Base-by-base conservation (phyloP, 2,888 invertebrate species). In the Dichetophora obliterata region DNA sequence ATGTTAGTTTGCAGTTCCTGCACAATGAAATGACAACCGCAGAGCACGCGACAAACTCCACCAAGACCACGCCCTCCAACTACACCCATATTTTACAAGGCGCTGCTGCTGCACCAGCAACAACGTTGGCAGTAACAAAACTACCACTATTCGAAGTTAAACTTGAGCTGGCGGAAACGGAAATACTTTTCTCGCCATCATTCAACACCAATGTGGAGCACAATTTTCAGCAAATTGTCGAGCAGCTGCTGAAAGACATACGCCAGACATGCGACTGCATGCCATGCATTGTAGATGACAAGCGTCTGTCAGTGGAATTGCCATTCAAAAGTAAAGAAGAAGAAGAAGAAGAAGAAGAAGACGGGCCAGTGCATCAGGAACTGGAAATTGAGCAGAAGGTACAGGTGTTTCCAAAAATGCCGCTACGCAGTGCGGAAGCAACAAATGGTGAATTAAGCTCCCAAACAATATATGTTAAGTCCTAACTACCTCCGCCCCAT, bases 61-160 rank as follows among this genome's bases (percentile, higher is more conserved):
- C 43, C 61, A 63, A 27, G 19, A 24, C 52, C 65, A 63, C 69
- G 54, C 50, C 74, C 59, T 4, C 16, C 59, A 24, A 9, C 24
- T 43, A 9, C 68, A 2, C 19, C 19, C 57, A 48, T 48, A 11
- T 24, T 3, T 19, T 37, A 43, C 11, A 43, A 59, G 9, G 66
- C 24, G 16, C 75, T 31, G 24, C 76, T 34, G 24, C 75, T 70
- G 19, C 68, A 65, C 77, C 71, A 75, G 19, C 75, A 73, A 59
- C 78, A 76, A 72, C 80, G 76, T 24, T 66, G 65, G 63, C 75
- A 75, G 4, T 68, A 34, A 77, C 82, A 75, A 77, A 79, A 69
- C 11, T 75, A 77, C 95, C 97, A 1, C 91, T 97, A 71, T 93
- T 96, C 89, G 94, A 96, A 90, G 92, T 97, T 14, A 90, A 92